Evolutionary conservation across 2,888 invertebrate genomes (phyloP).

Genomic region (Julus scanicus): DNA sequence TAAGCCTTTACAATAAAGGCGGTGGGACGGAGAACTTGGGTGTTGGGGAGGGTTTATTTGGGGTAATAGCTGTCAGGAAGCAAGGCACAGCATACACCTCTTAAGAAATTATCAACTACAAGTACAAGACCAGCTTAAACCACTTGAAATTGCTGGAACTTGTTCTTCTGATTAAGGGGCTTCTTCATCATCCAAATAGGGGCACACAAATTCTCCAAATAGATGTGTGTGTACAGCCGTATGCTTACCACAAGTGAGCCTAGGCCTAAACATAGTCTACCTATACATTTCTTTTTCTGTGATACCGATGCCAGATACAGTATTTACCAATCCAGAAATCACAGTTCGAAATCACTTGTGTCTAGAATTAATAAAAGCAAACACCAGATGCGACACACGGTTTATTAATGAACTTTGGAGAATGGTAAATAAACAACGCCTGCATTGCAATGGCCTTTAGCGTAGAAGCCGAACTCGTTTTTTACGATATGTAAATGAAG

Average conservation of each 20-base stretch:
- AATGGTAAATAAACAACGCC: slow-evolving; percentile 16
- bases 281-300: not conserved
- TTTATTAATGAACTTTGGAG: not conserved
- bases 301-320: not conserved
- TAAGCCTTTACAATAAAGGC: slow-evolving; percentile 9
- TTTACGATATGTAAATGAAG: too few relatives aligned
- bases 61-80: slow-evolving; percentile 21
- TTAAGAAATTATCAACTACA: not conserved
- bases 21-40: slow-evolving; percentile 17
- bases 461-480: not conserved
- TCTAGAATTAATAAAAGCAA: not conserved
- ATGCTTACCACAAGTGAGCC: not conserved
- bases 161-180: not conserved
- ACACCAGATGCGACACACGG: not conserved
- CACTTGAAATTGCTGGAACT: not conserved
- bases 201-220: too few relatives aligned
- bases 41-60: slow-evolving; percentile 12
- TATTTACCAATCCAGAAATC: not conserved
- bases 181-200: not conserved
- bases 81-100: not conserved
- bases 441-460: not conserved
- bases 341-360: not conserved
- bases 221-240: too few relatives aligned
- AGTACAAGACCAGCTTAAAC: not conserved
- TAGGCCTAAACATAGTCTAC: not conserved